phyloP scores from a whole-genome alignment of 2,797 vertebrate species.

The Gymnothorax reevesii region DNA sequence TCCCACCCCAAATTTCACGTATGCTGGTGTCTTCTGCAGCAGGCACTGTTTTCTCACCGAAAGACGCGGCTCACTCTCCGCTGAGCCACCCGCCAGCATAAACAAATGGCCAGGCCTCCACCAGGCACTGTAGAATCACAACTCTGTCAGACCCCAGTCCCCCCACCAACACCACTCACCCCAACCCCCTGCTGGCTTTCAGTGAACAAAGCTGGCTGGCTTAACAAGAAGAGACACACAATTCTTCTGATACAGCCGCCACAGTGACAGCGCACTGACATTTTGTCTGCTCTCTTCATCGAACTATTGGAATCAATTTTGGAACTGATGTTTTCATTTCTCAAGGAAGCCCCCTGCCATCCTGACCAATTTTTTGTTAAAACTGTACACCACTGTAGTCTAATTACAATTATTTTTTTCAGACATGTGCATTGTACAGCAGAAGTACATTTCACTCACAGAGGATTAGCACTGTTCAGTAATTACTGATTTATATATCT shows the following conservation, averaged over 20 bases:
- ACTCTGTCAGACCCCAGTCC: conserved; percentile 49
- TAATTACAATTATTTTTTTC: neutral
- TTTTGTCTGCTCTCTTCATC: neutral
- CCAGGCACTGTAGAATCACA: conserved; percentile 37
- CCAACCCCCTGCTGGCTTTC: neutral
- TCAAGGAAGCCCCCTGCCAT: neutral
- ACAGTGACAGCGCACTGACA: neutral
- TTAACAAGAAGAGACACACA: neutral
- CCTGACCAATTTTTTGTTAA: neutral
- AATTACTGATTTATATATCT: too few species aligned
- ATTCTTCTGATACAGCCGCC: neutral
- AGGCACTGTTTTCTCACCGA: conserved; percentile 25
- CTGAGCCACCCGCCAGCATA: neutral
- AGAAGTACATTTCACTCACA: too few species aligned
- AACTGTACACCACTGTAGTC: neutral
- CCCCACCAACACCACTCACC: conserved; percentile 28
- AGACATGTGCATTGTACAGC: too few species aligned
- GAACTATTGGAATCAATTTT: neutral
- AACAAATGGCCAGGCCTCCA: neutral
- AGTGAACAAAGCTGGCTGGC: neutral
- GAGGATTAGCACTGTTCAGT: too few species aligned
- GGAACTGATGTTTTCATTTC: neutral
- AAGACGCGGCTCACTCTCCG: neutral
- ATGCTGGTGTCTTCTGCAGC: conserved; percentile 37
- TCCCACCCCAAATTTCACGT: conserved; percentile 44